A percentile compares a stretch with the other conserved stretches of the same genome.
Evolutionary conservation across 2,797 vertebrate genomes (phyloP).

Genomic region (Hemitrygon akajei): DNA sequence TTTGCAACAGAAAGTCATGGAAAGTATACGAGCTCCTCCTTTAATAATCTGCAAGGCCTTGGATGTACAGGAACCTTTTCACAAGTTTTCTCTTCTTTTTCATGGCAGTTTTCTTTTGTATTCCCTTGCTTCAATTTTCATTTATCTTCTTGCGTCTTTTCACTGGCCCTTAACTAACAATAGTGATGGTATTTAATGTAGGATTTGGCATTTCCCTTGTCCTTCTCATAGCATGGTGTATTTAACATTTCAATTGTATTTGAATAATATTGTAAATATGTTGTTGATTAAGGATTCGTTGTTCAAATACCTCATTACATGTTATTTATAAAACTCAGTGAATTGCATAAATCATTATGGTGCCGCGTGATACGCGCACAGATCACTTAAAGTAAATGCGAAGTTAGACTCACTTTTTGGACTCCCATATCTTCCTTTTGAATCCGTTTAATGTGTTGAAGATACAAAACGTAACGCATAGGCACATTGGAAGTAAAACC

Average conservation of each 20-base stretch:
- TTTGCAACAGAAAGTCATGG: background rate
- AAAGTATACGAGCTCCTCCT: background rate
- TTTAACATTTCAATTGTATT: no score
- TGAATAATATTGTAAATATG: no score
- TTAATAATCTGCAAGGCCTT: background rate
- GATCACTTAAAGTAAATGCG: no score
- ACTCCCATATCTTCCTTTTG: no score
- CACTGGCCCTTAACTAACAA: background rate
- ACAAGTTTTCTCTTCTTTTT: background rate
- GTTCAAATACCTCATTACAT: no score
- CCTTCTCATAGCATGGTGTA: background rate
- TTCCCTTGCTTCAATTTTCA: background rate
- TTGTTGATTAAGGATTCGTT: no score
- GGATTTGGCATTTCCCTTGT: background rate
- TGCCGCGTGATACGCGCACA: no score
- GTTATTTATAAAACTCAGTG: no score
- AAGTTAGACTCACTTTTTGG: no score
- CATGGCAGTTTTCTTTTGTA: background rate
- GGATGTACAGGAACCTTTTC: background rate
- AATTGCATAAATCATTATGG: no score
- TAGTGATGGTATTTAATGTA: background rate
- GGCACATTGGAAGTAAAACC: background rate
- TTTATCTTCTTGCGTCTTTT: background rate
- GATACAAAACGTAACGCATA: no score
- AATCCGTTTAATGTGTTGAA: no score